These are phyloP conservation scores for Leptopilina boulardi DNA, from an alignment of 1,140 invertebrate species.

Conservation along the genomic window DNA sequence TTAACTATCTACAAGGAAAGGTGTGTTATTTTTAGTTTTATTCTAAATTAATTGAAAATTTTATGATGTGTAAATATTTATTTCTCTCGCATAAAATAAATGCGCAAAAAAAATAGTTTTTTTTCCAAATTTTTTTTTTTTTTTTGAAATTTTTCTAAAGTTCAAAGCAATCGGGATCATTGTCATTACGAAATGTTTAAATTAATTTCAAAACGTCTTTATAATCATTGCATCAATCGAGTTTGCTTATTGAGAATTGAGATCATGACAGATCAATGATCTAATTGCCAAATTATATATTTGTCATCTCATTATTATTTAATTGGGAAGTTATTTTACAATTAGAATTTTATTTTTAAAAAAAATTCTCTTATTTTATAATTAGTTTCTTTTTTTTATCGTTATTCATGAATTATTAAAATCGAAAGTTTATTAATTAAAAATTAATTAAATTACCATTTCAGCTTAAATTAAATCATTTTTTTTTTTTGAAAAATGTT, in stretches of 20 bases:
- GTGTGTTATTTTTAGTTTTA: background rate
- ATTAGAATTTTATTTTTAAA: too few species aligned
- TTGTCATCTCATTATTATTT: background rate
- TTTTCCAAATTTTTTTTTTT: background rate
- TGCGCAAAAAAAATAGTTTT: too few species aligned
- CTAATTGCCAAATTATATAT: background rate
- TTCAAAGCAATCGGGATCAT: background rate
- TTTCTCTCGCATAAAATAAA: too few species aligned
- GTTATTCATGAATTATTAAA: too few species aligned
- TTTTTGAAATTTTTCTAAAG: background rate
- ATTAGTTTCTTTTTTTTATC: too few species aligned
- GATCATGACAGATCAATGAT: background rate
- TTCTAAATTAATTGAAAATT: too few species aligned
- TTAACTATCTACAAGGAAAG: background rate
- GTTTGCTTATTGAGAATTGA: conserved; percentile 4
- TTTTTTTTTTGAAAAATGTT: too few species aligned
- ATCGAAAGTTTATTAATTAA: too few species aligned
- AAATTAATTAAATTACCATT: too few species aligned
- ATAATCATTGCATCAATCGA: background rate
- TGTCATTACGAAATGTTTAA: background rate
- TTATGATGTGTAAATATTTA: too few species aligned
- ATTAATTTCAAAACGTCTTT: conserved; percentile 8
- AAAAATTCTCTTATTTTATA: too few species aligned
- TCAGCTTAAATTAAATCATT: too few species aligned
- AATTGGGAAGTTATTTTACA: background rate